Evolutionary conservation across 2,888 invertebrate genomes (phyloP), one percentile per base, ranked within the genome.

Genomic region (Cataglyphis rosenhaueri): DNA sequence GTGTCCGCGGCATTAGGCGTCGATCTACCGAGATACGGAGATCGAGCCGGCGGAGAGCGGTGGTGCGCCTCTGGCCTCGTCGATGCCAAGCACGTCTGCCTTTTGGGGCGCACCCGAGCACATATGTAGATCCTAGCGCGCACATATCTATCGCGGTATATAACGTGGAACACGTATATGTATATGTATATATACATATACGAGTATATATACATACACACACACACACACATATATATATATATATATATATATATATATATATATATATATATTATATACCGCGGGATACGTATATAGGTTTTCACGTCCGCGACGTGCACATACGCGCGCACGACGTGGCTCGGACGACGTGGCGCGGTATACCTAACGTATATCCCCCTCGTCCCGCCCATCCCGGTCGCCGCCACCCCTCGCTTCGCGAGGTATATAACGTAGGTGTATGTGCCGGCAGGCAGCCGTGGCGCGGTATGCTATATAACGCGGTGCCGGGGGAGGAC

Each of bases 61-160:
- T 66, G 86, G 89, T 85, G 89, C 87, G 89, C 87, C 88, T 86
- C 90, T 89, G 87, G 89, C 88, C 89, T 91, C 91, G 92, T 92
- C 92, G 93, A 93, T 93, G 93, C 94, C 91, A 91, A 89, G 94
- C 93, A 93, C 93, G 94, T 93, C 92, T 90, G 93, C 93, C 92
- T 92, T 93, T 94, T 92, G 93, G 93, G 93, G 91, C 93, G 91
- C 91, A 87, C 87, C 87, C 78, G 61, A 78, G 84, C 86, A 88
- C 87, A 88, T 87, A 89, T 76, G 85, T 70, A 83, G 78, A 84
- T 81, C 81, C 75, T 68, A 79, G 65, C 82, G 68, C 73, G 85
- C 82, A 86, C 78, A 82, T 84, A 85, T 62, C 81, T 78, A 83
- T 66, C 68, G 68, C 79, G 48, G n/a, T 64, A 64, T 64, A 32